A percentile compares a stretch with the other conserved stretches of the same genome.
These are phyloP conservation scores for Drosophila mercatorum DNA, from an alignment of 2,888 invertebrate genomes.

Conservation along the genomic window DNA sequence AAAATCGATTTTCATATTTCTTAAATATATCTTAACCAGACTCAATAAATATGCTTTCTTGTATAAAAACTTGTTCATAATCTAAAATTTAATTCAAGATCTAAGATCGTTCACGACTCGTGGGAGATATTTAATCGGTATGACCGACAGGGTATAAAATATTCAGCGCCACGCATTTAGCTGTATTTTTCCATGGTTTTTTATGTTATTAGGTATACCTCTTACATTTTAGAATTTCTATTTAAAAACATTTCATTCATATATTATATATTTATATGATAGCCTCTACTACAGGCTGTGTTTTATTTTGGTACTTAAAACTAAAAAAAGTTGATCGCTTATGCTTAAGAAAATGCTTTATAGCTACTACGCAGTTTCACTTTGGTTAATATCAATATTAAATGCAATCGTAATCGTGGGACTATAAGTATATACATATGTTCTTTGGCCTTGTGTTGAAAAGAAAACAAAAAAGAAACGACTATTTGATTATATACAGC, in stretches of 20 bases:
- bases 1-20: constrained; percentile 6
- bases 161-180: constrained; percentile 9
- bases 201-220: constrained; percentile 21
- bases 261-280: constrained; percentile 33
- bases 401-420: constrained; percentile 56
- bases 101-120: constrained; percentile 29
- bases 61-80: constrained; percentile 17
- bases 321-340: constrained; percentile 52
- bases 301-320: constrained; percentile 36
- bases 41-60: constrained; percentile 16
- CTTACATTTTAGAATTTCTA: constrained; percentile 62
- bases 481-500: constrained; percentile 16
- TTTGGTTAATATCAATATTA: constrained; percentile 43
- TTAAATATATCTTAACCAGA: constrained; percentile 10
- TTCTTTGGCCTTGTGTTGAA: constrained; percentile 50
- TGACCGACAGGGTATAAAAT: constrained; percentile 32
- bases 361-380: constrained; percentile 41
- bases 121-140: constrained; percentile 17
- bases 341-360: constrained; percentile 61
- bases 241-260: constrained; percentile 65
- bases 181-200: not conserved
- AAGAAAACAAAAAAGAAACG: constrained; percentile 14
- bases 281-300: constrained; percentile 28
- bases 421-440: constrained; percentile 26
- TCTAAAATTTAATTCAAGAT: constrained; percentile 13